These are phyloP conservation scores for Ethmia dodecea DNA, from an alignment of 2,888 invertebrate genomes.

Conservation along the genomic window DNA sequence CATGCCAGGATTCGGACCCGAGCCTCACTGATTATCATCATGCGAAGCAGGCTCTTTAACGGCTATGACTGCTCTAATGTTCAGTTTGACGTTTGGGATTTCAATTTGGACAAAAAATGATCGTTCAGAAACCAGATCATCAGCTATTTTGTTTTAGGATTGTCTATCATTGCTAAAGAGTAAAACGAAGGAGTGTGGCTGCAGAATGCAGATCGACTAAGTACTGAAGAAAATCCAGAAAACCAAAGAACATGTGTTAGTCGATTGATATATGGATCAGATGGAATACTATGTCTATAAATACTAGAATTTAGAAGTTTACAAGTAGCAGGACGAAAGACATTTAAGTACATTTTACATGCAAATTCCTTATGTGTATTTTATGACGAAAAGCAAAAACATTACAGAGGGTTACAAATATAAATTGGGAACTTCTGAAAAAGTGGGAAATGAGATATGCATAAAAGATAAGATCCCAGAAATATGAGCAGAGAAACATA, in stretches of 20 bases:
- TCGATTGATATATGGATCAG: neutral
- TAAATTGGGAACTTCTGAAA: conserved; percentile 14
- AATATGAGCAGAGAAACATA: conserved; percentile 21
- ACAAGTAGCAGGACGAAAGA: neutral
- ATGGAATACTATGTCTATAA: neutral
- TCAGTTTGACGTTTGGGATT: too few relatives aligned
- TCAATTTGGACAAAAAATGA: too few relatives aligned
- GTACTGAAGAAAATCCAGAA: neutral
- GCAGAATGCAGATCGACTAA: too few relatives aligned
- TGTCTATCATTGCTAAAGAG: too few relatives aligned
- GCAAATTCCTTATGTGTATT: neutral
- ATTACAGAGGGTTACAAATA: neutral
- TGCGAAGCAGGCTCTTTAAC: too few relatives aligned
- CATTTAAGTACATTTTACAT: too few relatives aligned
- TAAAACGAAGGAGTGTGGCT: too few relatives aligned
- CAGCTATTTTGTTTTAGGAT: too few relatives aligned
- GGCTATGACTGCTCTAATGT: too few relatives aligned
- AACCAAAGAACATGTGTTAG: neutral
- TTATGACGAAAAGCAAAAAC: neutral
- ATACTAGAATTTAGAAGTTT: neutral
- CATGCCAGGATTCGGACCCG: too few relatives aligned
- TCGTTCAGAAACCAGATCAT: too few relatives aligned
- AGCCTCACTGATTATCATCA: too few relatives aligned
- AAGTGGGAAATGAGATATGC: conserved; percentile 35
- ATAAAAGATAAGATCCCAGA: conserved; percentile 38